Base-by-base conservation (phyloP, 2,888 invertebrate genomes). In the Drosophila robusta region DNA sequence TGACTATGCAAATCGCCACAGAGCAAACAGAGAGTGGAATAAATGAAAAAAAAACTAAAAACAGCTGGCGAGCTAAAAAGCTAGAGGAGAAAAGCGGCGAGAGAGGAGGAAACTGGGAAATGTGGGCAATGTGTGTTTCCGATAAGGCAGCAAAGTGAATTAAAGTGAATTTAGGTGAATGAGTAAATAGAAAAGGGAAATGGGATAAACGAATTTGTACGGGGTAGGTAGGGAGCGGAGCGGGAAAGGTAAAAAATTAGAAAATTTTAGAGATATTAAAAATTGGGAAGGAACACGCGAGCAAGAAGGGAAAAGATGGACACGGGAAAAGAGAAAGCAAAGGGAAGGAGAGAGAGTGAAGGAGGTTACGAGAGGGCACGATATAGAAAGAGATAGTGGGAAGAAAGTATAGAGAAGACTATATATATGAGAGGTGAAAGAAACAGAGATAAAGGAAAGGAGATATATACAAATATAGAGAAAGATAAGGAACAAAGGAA, bases 1-100 rank as follows among this genome's bases (percentile, higher is more conserved):
- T 44, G 50, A 50, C 57, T 69, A 56, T 57, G 84, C 68, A 83
- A 83, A 80, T 73, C 56, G 60, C 50, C 45, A 24, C 16, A 49
- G 56, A 65, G 39, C 18, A 29, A 26, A 26, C 5, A 42, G 29
- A 64, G 49, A 18, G 26, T 34, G 14, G 12, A 38, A 39, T 55
- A 45, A 12, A 46, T 42, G 51, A 18, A 18, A 18, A 18, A 71
- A 66, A 60, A 71, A 65, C 54, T 60, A 55, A 72, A 32, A 70
- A 38, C 50, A 38, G 49, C 14, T 34, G 57, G 38, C 51, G n/a
- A n/a, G 34, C 8, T n/a, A 34, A 34, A 14, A 26, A 29, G 26
- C 29, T 29, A 29, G 24, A 47, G 29, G n/a, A 16, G 26, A 34
- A 49, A 18, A 18, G 18, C 26, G 4, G 16, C 16, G 14, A 11